Conservation (phyloP, 2,797 vertebrate genomes). For the Triplophysa yarkandensis region DNA sequence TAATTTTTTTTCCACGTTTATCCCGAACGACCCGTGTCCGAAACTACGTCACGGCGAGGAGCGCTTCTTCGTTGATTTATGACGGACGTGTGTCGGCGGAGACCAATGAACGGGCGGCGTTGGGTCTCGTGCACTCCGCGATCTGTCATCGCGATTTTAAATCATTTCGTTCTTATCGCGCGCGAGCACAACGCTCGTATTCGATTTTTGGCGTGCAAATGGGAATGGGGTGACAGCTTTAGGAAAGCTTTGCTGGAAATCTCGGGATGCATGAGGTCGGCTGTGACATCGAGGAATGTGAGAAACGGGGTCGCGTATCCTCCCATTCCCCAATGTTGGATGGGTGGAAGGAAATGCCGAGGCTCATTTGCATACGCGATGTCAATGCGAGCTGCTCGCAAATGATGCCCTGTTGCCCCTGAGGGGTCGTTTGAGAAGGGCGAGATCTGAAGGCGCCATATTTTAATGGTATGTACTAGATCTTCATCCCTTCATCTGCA, state of each 20-base stretch:
- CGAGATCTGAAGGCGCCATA: slow-evolving; percentile 63
- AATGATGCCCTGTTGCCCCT: slow-evolving; percentile 15
- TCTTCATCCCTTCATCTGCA: neutral
- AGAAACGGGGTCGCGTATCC: slow-evolving; percentile 16
- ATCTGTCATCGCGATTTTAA: slow-evolving; percentile 23
- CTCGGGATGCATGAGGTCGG: slow-evolving; percentile 22
- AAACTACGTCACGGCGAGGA: neutral
- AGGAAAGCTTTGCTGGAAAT: neutral
- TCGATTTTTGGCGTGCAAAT: too few relatives aligned
- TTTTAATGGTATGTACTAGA: slow-evolving; percentile 55
- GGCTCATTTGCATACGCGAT: slow-evolving; percentile 16
- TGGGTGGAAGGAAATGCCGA: neutral
- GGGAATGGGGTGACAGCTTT: slow-evolving; percentile 22
- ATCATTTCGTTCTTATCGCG: neutral
- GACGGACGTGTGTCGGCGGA: slow-evolving; percentile 47
- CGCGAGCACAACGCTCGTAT: too few relatives aligned
- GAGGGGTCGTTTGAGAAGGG: slow-evolving; percentile 56
- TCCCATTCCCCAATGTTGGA: slow-evolving; percentile 1
- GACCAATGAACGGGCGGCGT: slow-evolving; percentile 58
- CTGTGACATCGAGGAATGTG: slow-evolving; percentile 26
- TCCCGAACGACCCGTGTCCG: neutral
- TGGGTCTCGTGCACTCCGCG: slow-evolving; percentile 40
- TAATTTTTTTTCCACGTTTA: too few relatives aligned
- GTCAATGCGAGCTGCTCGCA: slow-evolving; percentile 19
- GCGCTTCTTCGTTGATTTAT: slow-evolving; percentile 29